Conservation (phyloP, 2,797 vertebrate species). For the Anableps anableps region DNA sequence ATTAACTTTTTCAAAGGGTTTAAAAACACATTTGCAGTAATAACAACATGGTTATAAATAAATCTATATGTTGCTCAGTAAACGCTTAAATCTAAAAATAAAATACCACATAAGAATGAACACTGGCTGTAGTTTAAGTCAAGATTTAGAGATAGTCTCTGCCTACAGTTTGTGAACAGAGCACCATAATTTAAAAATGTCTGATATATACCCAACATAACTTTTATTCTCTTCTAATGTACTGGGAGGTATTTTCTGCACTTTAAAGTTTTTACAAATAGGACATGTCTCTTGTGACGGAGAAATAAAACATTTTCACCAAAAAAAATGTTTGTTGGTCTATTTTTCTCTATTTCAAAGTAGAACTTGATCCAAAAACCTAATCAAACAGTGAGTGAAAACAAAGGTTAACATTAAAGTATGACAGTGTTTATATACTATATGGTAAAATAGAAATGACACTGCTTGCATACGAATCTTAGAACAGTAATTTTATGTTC, state of each 20-base stretch:
- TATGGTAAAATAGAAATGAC: not conserved
- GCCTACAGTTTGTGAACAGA: not conserved
- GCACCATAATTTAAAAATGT: not conserved
- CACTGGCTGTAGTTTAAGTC: not conserved
- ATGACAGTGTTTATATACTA: not conserved
- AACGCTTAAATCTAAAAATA: not conserved
- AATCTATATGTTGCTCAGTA: not conserved
- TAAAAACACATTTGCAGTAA: not conserved
- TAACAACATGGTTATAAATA: not conserved
- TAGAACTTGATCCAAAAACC: not conserved
- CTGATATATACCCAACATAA: not conserved
- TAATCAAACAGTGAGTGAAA: not conserved
- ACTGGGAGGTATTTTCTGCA: not conserved
- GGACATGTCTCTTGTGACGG: not conserved
- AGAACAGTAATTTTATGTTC: not conserved
- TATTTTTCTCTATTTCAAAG: not conserved
- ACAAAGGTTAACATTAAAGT: not conserved
- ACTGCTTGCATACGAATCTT: not conserved
- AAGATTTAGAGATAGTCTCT: not conserved
- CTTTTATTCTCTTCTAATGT: not conserved
- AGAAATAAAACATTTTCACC: not conserved
- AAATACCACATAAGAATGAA: not conserved
- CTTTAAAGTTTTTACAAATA: not conserved
- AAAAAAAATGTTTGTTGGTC: not conserved
- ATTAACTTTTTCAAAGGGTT: not conserved